Base-by-base conservation (phyloP, 1,140 invertebrate genomes). In the Pogonognathellus flavescens region DNA sequence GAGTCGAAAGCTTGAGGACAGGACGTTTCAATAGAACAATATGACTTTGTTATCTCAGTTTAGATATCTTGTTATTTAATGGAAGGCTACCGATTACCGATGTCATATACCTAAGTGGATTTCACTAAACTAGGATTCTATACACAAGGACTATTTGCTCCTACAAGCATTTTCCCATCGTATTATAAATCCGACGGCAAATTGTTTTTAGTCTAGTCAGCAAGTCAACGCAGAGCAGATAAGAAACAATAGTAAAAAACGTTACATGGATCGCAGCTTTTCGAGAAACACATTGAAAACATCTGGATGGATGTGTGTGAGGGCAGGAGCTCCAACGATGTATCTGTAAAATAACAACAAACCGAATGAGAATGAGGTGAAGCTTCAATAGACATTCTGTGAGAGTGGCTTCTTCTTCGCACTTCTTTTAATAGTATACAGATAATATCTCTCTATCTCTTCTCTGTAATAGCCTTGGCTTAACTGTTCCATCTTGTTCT, bases 231-330 rank as follows among this genome's bases (percentile, higher is more conserved):
- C 31, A 41, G 1, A 31, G 9, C 16, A 50, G 70, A 50, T 50
- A 76, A 41, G 20, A 72, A 72, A 49, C 11, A 14, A 72, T 14
- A 72, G 66, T 7, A 50, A 76, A 57, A 81, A 55, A 50, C 87
- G 31, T 88, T 86, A 88, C 87, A 88, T 86, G 18, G 52, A 84
- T 86, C 84, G 86, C 55, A 88, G 52, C 20, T 86, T 86, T 22
- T 85, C 85, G 11, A 88, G 53, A 70, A 53, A 85, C 18, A 80
- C 87, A 53, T 86, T 86, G 82, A 88, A 88, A 50, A 84, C 85
- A 41, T 60, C 80, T 50, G 81, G 53, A 50, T 85, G 83, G 57
- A 88, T 86, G 8, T 59, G 25, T 13, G 83, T 86, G 14, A 88
- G 83, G 10, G 84, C 22, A 8, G 84, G 84, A 16, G 85, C 80